Percentiles rank a stretch among this genome's conserved stretches.
These are phyloP conservation scores for Drosophila jambulina DNA, from an alignment of 1,140 invertebrate species.

Conservation along the genomic window DNA sequence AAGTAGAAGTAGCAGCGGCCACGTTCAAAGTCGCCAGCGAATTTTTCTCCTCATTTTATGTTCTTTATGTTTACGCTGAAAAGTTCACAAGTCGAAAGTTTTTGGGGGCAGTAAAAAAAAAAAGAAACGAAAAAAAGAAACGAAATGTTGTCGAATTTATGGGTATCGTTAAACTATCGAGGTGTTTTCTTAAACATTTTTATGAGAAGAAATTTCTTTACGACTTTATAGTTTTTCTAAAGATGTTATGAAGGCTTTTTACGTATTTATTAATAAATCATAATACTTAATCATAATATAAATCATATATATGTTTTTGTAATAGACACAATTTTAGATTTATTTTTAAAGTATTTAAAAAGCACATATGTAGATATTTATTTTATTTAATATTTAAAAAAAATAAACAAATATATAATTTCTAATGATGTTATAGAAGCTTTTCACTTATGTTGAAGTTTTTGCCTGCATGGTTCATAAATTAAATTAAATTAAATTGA, in stretches of 20 bases:
- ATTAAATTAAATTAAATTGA: no score
- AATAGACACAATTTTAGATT: no score
- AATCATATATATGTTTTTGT: no score
- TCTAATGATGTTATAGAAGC: no score
- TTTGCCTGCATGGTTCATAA: neutral
- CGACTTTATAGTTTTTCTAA: neutral
- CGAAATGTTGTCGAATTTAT: neutral
- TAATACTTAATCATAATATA: no score
- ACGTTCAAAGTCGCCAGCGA: slow-evolving; percentile 24
- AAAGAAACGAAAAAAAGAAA: neutral
- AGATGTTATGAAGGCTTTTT: neutral
- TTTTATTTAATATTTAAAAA: no score
- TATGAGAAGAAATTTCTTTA: neutral
- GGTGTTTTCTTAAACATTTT: neutral
- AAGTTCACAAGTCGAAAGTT: slow-evolving; percentile 29
- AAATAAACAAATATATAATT: no score
- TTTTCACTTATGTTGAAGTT: neutral
- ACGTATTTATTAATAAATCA: neutral
- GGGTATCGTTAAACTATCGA: slow-evolving; percentile 3
- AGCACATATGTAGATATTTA: no score
- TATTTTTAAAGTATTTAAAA: no score
- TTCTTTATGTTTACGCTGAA: slow-evolving; percentile 21
- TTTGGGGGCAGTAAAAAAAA: neutral
- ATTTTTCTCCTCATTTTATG: slow-evolving; percentile 17
- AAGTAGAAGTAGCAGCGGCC: neutral